Conservation (phyloP, 2,888 invertebrate genomes). For the Coelopa pilipes region DNA sequence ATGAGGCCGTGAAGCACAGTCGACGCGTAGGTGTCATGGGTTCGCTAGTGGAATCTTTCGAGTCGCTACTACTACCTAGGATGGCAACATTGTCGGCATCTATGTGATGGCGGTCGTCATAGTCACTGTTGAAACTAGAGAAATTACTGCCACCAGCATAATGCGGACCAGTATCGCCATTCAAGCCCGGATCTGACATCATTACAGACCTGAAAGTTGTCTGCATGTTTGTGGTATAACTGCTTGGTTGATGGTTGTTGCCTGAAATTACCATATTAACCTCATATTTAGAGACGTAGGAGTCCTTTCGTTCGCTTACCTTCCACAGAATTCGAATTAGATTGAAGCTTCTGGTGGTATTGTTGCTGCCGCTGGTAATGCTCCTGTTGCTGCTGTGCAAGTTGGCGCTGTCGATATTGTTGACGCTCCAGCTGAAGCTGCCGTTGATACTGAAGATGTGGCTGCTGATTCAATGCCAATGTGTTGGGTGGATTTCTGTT, state of each 20-base stretch:
- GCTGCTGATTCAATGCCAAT: conserved; percentile 48
- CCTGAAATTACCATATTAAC: conserved; percentile 30
- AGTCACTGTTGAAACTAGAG: conserved; percentile 62
- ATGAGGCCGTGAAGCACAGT: conserved; percentile 76
- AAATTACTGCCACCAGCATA: conserved; percentile 52
- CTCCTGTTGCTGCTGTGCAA: conserved; percentile 38
- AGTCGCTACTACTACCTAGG: conserved; percentile 50
- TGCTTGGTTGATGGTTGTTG: conserved; percentile 44
- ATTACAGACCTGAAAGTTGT: conserved; percentile 63
- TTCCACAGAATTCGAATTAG: conserved; percentile 12
- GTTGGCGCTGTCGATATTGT: conserved; percentile 43
- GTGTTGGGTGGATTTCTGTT: conserved; percentile 55
- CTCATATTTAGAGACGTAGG: not conserved
- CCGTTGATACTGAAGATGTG: conserved; percentile 39
- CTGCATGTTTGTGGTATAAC: conserved; percentile 59
- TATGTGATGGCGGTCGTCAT: conserved; percentile 58
- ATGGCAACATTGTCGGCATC: conserved; percentile 66
- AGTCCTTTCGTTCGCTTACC: not conserved
- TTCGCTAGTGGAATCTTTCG: conserved; percentile 66
- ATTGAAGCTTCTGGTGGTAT: conserved; percentile 37
- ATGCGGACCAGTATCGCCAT: conserved; percentile 38
- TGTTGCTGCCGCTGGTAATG: conserved; percentile 39
- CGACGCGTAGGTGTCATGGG: conserved; percentile 76
- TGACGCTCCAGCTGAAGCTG: conserved; percentile 44
- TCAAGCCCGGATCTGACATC: conserved; percentile 57